phyloP scores from a whole-genome alignment of 1,140 invertebrate species.

The Kradibia gibbosae region DNA sequence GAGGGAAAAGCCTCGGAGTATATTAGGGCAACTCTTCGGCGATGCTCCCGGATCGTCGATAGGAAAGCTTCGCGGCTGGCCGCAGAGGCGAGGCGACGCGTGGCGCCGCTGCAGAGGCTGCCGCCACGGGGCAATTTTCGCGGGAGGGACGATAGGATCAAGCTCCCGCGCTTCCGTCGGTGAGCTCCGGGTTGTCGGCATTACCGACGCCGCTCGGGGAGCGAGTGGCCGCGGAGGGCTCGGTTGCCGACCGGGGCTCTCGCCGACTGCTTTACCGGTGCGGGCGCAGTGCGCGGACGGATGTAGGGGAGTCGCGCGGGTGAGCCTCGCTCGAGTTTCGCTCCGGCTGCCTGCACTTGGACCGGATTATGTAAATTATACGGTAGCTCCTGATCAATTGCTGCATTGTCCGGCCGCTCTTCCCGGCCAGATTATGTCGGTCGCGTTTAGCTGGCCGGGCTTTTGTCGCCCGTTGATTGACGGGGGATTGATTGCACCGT shows the following conservation, averaged over 20 bases:
- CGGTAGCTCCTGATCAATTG: background rate
- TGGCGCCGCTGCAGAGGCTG: no score
- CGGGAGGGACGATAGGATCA: no score
- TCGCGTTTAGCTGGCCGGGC: no score
- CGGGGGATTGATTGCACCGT: background rate
- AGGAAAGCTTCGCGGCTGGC: no score
- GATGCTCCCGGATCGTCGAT: no score
- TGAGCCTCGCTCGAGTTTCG: background rate
- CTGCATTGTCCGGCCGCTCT: background rate
- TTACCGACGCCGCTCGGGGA: constrained; percentile 41
- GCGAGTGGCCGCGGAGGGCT: no score
- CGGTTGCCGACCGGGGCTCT: background rate
- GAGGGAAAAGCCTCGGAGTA: no score
- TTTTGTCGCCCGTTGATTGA: background rate
- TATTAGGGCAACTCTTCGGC: no score
- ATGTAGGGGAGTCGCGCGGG: background rate
- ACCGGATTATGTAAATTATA: constrained; percentile 26
- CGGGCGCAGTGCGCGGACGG: background rate
- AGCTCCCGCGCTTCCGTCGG: background rate
- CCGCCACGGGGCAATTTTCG: no score
- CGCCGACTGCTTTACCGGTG: constrained; percentile 40
- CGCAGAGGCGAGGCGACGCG: no score
- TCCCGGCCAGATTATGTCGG: background rate
- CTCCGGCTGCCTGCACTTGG: no score
- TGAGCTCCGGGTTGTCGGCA: no score